Evolutionary conservation across 2,888 invertebrate genomes (phyloP), one percentile per base, ranked within the genome.

Genomic region (Augochlorella aurata): DNA sequence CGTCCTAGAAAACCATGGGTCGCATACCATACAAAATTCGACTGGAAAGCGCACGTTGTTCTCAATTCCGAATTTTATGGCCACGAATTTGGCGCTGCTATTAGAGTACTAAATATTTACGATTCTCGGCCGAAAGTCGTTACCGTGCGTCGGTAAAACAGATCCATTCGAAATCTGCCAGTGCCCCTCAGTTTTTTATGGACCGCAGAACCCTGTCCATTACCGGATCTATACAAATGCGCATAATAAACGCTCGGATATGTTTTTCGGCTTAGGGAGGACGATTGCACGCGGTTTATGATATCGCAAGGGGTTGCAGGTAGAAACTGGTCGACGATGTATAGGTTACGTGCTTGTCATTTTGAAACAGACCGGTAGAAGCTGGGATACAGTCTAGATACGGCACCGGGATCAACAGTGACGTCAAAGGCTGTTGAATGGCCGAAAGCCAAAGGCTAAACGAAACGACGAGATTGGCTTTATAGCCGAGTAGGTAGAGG

Each of bases 371-470:
- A 74, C 73, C 45, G 18, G 21, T 47, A 14, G 45, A 21, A 69
- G n/a, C 14, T 8, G 18, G 7, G 38, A 61, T 24, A 24, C 18
- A 12, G 8, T 29, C 8, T 77, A 10, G 80, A 50, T 83, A 84
- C 83, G 83, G 74, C 77, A 79, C 76, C 63, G 63, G 5, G 47
- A 54, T 67, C 45, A 68, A 75, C 63, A 29, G 67, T 88, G 88
- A 88, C 88, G 88, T 88, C 88, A 88, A 67, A 65, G 66, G 74
- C 80, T 45, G 80, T 79, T 73, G 79, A 88, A 92, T 92, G 92
- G 92, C 91, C 77, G 87, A 86, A 83, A 90, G 90, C 88, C 90
- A 91, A 90, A 90, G 90, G 89, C 88, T 90, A 88, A 90, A 88
- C 87, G 89, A 85, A 86, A 88, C 83, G 88, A 81, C 84, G 85